Base-by-base conservation (phyloP, 2,888 invertebrate genomes). In the Ligdia adustata region DNA sequence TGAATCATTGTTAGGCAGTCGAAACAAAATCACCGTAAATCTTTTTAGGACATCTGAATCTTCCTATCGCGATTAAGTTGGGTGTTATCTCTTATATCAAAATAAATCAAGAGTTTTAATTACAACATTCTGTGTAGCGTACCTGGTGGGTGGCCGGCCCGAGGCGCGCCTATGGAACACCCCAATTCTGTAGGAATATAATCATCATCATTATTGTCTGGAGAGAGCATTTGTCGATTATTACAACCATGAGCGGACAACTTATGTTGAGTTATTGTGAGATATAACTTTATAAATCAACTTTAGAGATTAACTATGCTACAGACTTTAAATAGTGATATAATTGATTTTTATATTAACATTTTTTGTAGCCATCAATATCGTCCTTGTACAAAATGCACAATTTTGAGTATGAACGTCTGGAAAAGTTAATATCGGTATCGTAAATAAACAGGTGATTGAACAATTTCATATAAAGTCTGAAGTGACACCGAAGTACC, bases 61-160 rank as follows among this genome's bases (percentile, higher is more conserved):
- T 59, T 54, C 55, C 64, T 68, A 63, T 58, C 49, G 57, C 65
- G 57, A 52, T 63, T 62, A 62, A 64, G 66, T 69, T 65, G 59
- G 56, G 55, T 63, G 64, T 68, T 76, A 75, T 78, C 75, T 60
- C 58, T 51, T 64, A 69, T 75, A 81, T 78, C 74, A 73, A 77
- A 79, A 77, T 73, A 76, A 75, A 79, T 76, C 73, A 68, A 69
- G 62, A 73, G 60, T 66, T 76, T 80, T 83, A 82, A 82, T 82
- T 80, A 79, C 67, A 70, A 69, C 69, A 70, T 74, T 72, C 63
- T 66, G 69, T 66, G 59, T 68, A 60, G 55, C 55, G 50, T 70
- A 77, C 57, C 60, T 66, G 60, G 79, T 82, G 82, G 82, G 82
- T 81, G 82, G 80, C 70, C 80, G 59, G 75, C 77, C 76, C 64